Base-by-base conservation (phyloP, 2,797 vertebrate species). In the Acanthurus tractus region DNA sequence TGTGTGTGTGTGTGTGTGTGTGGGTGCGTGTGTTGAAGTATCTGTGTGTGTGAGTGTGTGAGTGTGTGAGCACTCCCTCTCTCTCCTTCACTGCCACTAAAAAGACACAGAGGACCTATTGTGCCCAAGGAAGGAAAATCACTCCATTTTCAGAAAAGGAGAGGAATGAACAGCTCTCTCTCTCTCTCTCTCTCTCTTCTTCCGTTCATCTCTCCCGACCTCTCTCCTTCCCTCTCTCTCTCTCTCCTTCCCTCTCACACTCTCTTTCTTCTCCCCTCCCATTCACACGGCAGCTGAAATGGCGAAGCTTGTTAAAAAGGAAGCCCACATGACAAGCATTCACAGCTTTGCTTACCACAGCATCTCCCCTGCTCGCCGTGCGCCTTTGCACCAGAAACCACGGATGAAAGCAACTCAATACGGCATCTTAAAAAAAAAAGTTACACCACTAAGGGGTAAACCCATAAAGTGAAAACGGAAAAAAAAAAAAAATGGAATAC, bases 81-180 rank as follows among this genome's bases (percentile, higher is more conserved):
- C 81, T 83, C 86, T 88, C 89, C 87, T 90, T 89, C 86, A 79
- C 81, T 70, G 81, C 88, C 84, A 88, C 88, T 91, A 91, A 93
- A 89, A 88, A 92, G 90, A 94, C 92, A 95, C 93, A 95, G 91
- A 94, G 90, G 94, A 90, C 88, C 93, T 93, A 94, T 96, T 96
- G 94, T 95, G 91, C 86, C 88, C 85, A 85, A 88, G 93, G 92
- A 92, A 94, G 93, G 92, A 91, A 94, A 95, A 94, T 94, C 92
- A 92, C 91, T 93, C 87, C 80, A 89, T 94, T 95, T 94, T 88
- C 68, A 87, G 82, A 91, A 86, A 82, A 87, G 70, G 75, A 87
- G 82, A 88, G 89, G 87, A 91, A 93, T 94, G 87, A 93, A 89
- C 89, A 79, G 88, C 73, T 86, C 89, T 85, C 84, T 76, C 81